Evolutionary conservation across 1,140 invertebrate species (phyloP), one percentile per base, ranked within the genome.

Genomic region (Leptopilina boulardi): DNA sequence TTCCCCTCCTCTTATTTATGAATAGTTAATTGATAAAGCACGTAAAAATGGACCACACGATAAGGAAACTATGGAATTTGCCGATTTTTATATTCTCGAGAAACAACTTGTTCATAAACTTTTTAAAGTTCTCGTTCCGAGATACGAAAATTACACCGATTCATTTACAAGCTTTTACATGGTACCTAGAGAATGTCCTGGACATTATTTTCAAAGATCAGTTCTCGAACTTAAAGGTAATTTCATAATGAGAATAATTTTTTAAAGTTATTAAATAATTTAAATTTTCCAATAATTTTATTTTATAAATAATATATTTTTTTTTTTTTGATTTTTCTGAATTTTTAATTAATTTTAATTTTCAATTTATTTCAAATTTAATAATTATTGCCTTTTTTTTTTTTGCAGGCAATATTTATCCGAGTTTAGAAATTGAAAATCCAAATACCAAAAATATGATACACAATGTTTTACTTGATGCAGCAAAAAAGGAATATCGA

Each of bases 81-180:
- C 97, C 19, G 94, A 96, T 87, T 98, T 93, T 89, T 99, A 97
- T 96, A 89, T 99, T 47, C 82, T 94, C 72, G 97, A 98, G 82
- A 98, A 98, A 86, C 95, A 97, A 88, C 89, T 97, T 13, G 92
- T 98, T 5, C 97, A 98, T 83, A 98, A 98, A 91, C 89, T 98
- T 47, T 99, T 99, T 84, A 98, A 98, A 93, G 97, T 98, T 18
- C 88, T 98, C 18, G 96, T 94, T 21, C 97, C 97, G 11, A 91
- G 96, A 72, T 98, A 93, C 91, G 91, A 96, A 85, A 93, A 95
- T 83, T 95, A 92, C 81, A 92, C 92, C 42, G 87, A 92, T 8
- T 93, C 94, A 1, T 97, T 93, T 85, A 98, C 97, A 26, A 93
- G 93, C 85, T 90, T 97, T 82, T 93, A 94, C 74, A 94, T 92